These are phyloP conservation scores for Idaea biselata DNA, from an alignment of 2,888 invertebrate genomes.

Conservation along the genomic window DNA sequence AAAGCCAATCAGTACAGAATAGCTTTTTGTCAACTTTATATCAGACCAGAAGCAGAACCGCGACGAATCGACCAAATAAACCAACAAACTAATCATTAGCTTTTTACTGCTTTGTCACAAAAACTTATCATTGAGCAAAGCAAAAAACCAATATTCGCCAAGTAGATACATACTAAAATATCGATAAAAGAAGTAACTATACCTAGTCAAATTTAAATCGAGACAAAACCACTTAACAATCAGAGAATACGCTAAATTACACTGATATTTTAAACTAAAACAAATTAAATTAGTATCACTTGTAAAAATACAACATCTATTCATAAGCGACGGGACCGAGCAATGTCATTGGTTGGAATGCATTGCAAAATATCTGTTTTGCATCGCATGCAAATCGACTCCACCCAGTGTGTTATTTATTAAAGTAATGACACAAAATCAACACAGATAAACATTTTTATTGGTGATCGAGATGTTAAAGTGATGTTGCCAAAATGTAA, in stretches of 20 bases:
- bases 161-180: not conserved
- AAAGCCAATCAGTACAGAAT: not conserved
- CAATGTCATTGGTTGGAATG: constrained; percentile 48
- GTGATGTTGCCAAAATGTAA: constrained; percentile 28
- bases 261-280: not conserved
- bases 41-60: not conserved
- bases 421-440: constrained; percentile 30
- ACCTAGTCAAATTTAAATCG: not conserved
- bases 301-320: not conserved
- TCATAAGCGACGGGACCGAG: constrained; percentile 12
- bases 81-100: not conserved
- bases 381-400: constrained; percentile 58
- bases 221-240: not conserved
- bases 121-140: not conserved
- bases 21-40: not conserved
- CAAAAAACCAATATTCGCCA: not conserved
- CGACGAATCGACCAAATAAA: not conserved
- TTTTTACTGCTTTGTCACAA: not conserved
- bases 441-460: constrained; percentile 14
- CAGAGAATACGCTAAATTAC: not conserved
- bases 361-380: constrained; percentile 51
- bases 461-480: not conserved
- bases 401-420: constrained; percentile 23
- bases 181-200: not conserved
- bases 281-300: not conserved